A percentile compares a stretch with the other conserved stretches of the same genome.
Conservation (phyloP, 2,113 vertebrate species). For the Campylorhamphus procurvoides region DNA sequence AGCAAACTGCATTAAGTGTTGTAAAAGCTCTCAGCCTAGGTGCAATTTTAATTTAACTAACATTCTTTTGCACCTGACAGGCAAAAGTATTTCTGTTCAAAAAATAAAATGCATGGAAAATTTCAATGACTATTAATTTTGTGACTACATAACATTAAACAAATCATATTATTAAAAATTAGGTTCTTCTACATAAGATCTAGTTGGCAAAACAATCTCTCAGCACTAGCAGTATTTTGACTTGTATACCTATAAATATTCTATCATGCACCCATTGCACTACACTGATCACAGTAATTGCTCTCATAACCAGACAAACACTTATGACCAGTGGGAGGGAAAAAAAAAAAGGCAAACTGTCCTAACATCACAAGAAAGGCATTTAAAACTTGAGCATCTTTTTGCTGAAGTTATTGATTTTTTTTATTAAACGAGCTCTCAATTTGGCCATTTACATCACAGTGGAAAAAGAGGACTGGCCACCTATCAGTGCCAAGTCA, state of each 20-base stretch:
- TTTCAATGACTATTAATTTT: not conserved
- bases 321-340: fast-evolving
- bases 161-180: slow-evolving; percentile 15
- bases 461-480: not conserved
- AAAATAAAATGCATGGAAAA: not conserved
- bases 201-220: not conserved
- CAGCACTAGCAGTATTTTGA: not conserved
- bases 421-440: not conserved
- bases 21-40: not conserved
- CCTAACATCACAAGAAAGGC: not conserved
- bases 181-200: not conserved
- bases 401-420: not conserved
- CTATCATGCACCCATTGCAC: not conserved
- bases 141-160: not conserved
- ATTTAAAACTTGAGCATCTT: not conserved
- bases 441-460: not conserved
- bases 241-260: not conserved
- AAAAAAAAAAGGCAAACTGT: not conserved
- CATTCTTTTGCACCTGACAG: slow-evolving; percentile 7
- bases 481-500: not conserved
- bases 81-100: not conserved
- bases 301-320: not conserved
- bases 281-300: not conserved
- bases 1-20: not conserved
- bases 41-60: slow-evolving; percentile 45